A percentile compares a stretch with the other conserved stretches of the same genome.
Evolutionary conservation across 2,888 invertebrate genomes (phyloP).

Genomic region (Melanotus villosus): DNA sequence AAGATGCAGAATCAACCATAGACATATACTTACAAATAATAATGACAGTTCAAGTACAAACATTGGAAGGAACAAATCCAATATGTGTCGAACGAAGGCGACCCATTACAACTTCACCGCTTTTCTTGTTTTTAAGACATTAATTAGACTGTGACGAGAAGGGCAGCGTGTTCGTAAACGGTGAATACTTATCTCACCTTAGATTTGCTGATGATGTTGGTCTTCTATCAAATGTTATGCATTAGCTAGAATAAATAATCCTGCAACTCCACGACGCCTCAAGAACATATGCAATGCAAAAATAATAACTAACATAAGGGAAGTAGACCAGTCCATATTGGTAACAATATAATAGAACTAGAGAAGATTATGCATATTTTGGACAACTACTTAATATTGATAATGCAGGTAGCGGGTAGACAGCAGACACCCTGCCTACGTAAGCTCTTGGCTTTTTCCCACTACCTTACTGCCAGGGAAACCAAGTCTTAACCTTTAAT

Average conservation of each 20-base stretch:
- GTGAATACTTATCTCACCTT: neutral
- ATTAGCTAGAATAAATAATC: too few relatives aligned
- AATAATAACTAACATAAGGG: too few relatives aligned
- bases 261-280: too few relatives aligned
- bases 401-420: neutral
- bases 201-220: too few relatives aligned
- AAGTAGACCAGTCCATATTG: too few relatives aligned
- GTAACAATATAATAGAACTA: too few relatives aligned
- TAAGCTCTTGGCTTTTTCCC: neutral
- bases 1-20: neutral
- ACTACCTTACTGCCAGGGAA: neutral
- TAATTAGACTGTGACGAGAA: neutral
- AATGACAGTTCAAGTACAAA: neutral
- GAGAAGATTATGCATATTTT: too few relatives aligned
- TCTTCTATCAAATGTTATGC: too few relatives aligned
- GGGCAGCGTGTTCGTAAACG: neutral
- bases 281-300: too few relatives aligned
- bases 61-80: neutral
- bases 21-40: neutral
- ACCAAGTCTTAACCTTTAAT: neutral
- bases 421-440: neutral
- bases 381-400: too few relatives aligned
- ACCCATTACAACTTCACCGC: too few relatives aligned
- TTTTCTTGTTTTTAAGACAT: slow-evolving; percentile 5
- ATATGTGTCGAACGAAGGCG: neutral